Conservation (phyloP, 2,113 vertebrate species). For the Bos javanicus region DNA sequence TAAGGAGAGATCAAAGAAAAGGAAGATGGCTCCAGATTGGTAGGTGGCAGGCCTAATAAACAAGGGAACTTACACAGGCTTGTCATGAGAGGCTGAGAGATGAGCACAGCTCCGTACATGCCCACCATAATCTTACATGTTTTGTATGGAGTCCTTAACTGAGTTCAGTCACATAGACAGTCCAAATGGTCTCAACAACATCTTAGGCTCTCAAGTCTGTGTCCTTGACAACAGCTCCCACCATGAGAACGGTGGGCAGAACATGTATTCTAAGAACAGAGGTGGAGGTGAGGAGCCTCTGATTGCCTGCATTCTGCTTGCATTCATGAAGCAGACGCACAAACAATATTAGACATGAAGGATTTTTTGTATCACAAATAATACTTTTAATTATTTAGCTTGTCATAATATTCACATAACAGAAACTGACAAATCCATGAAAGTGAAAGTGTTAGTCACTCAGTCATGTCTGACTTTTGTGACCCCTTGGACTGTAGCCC, state of each 20-base stretch:
- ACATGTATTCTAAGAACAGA: background rate
- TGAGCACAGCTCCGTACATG: background rate
- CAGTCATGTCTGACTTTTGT: background rate
- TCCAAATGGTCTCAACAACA: background rate
- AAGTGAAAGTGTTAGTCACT: background rate
- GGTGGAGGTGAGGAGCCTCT: background rate
- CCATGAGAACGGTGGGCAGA: background rate
- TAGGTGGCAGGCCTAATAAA: background rate
- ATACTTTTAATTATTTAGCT: background rate
- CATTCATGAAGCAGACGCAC: background rate
- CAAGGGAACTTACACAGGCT: background rate
- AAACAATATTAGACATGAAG: background rate
- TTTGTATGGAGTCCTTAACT: background rate
- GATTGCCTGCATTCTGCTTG: background rate
- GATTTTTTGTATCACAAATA: background rate
- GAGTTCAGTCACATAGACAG: background rate
- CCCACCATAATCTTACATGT: background rate
- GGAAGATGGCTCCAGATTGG: background rate
- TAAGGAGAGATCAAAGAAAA: background rate
- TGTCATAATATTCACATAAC: background rate
- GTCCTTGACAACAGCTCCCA: background rate
- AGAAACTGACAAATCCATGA: background rate
- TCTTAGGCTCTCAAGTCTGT: background rate
- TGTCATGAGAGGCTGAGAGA: background rate
- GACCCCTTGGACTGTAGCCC: background rate